These are phyloP conservation scores for Caenorhabditis sinica DNA, from an alignment of 2,888 invertebrate species.

Conservation along the genomic window DNA sequence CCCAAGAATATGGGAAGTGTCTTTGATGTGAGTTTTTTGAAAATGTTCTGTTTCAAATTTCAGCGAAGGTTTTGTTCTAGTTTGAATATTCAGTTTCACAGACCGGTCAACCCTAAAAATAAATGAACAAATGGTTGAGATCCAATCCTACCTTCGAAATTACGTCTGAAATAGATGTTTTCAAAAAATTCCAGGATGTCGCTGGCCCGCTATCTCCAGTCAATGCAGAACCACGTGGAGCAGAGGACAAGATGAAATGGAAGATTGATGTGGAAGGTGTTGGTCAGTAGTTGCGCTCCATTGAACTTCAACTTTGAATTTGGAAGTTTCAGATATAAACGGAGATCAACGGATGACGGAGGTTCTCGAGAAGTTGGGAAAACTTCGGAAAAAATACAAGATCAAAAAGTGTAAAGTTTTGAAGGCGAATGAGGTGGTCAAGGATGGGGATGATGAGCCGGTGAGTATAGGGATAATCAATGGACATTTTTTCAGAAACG, in stretches of 20 bases:
- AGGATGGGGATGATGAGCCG: background rate
- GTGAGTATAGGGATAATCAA: background rate
- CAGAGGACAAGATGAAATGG: conserved; percentile 18
- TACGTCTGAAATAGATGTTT: background rate
- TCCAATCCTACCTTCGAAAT: too few relatives aligned
- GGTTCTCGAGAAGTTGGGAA: background rate
- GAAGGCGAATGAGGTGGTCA: background rate
- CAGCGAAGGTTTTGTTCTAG: too few relatives aligned
- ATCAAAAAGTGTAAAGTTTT: conserved; percentile 2
- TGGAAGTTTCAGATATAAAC: background rate
- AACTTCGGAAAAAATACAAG: conserved; percentile 8
- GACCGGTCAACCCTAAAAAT: too few relatives aligned
- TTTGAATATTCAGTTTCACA: too few relatives aligned
- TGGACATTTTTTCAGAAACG: too few relatives aligned
- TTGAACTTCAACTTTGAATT: too few relatives aligned
- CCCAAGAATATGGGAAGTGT: conserved; percentile 17
- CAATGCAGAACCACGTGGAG: conserved; percentile 2
- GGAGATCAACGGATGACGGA: conserved; percentile 23
- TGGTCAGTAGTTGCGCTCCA: background rate
- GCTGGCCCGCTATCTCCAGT: conserved; percentile 13
- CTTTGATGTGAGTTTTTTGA: conserved; percentile 12
- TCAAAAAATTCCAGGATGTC: background rate
- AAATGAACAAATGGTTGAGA: too few relatives aligned
- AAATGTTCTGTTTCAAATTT: too few relatives aligned
- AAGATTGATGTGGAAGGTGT: conserved; percentile 21